phyloP scores from a whole-genome alignment of 2,113 vertebrate species.

The Coturnix japonica region DNA sequence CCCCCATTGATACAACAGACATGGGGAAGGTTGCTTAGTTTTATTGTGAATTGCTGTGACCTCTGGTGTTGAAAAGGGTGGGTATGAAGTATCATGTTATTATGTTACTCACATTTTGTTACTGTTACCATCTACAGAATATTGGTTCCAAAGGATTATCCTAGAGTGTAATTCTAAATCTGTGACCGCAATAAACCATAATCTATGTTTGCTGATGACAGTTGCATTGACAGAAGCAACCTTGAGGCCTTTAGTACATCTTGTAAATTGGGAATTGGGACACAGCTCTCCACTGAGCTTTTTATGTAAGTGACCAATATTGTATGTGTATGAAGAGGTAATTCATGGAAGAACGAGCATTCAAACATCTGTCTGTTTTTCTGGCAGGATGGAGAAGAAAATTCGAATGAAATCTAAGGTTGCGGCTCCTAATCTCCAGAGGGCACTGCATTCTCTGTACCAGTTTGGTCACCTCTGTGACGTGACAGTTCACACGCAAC shows the following conservation, averaged over 20 bases:
- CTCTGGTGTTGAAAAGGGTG: not conserved
- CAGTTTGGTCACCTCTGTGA: constrained; percentile 65
- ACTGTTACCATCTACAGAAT: not conserved
- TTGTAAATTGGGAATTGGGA: not conserved
- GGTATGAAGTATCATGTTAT: not conserved
- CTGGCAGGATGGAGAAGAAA: constrained; percentile 73
- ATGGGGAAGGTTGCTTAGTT: not conserved
- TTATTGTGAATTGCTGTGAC: not conserved
- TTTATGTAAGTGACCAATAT: not conserved
- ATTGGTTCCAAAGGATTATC: not conserved
- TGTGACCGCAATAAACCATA: not conserved
- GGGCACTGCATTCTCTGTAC: constrained; percentile 64
- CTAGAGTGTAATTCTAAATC: not conserved
- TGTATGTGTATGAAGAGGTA: not conserved
- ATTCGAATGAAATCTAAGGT: constrained; percentile 70
- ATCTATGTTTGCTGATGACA: not conserved
- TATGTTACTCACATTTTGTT: not conserved
- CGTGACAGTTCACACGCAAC: constrained; percentile 56
- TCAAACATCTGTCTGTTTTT: not conserved
- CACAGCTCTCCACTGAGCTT: not conserved
- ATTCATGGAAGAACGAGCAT: not conserved
- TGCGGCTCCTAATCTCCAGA: constrained; percentile 71
- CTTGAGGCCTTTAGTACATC: not conserved
- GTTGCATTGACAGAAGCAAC: not conserved
- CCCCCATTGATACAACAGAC: not conserved